These are phyloP conservation scores for Netelia melanura DNA, from an alignment of 2,888 invertebrate species.

Conservation along the genomic window DNA sequence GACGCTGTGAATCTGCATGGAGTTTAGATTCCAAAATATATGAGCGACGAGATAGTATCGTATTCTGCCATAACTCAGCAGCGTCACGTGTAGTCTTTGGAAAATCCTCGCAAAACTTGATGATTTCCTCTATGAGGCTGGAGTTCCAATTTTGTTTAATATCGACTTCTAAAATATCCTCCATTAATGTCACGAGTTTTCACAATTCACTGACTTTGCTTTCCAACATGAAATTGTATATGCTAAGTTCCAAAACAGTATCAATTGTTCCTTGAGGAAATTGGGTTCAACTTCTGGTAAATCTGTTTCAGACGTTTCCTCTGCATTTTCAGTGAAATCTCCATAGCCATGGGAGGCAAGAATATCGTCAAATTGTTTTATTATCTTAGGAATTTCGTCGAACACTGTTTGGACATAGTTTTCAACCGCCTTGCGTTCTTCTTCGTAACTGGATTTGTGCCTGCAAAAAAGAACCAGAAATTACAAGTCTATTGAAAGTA, in stretches of 20 bases:
- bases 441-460: slow-evolving; percentile 60
- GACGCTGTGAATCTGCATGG: slow-evolving; percentile 48
- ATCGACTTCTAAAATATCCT: background rate
- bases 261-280: slow-evolving; percentile 34
- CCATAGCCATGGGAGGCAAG: slow-evolving; percentile 37
- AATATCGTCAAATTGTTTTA: slow-evolving; percentile 63
- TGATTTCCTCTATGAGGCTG: slow-evolving; percentile 66
- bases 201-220: slow-evolving; percentile 25
- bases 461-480: slow-evolving; percentile 50
- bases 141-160: background rate
- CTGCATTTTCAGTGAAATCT: background rate
- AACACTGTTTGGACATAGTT: slow-evolving; percentile 60
- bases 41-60: slow-evolving; percentile 45
- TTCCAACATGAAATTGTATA: slow-evolving; percentile 49
- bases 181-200: background rate
- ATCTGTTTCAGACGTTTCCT: slow-evolving; percentile 13
- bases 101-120: slow-evolving; percentile 47
- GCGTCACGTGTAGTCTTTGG: slow-evolving; percentile 51
- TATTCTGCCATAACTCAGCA: slow-evolving; percentile 63
- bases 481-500: background rate
- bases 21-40: slow-evolving; percentile 55
- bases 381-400: slow-evolving; percentile 52
- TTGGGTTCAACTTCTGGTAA: slow-evolving; percentile 4
- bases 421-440: slow-evolving; percentile 66
- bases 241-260: slow-evolving; percentile 31